These are phyloP conservation scores for Chelonia mydas DNA, from an alignment of 2,797 vertebrate genomes.

Conservation along the genomic window DNA sequence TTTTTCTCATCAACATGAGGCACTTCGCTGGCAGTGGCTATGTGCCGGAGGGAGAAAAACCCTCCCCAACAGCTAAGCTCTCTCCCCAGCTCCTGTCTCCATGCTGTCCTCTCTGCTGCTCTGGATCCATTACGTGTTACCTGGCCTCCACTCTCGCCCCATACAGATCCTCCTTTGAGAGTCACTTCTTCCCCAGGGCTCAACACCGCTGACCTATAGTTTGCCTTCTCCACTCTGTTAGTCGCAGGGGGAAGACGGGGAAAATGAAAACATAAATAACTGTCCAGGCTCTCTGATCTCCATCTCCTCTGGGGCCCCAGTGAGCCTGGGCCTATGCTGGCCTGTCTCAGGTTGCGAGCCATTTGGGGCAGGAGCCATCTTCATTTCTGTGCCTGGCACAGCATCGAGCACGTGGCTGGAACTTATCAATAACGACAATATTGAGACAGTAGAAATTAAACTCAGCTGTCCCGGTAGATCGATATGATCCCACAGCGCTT, in stretches of 20 bases:
- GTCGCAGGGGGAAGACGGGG: neutral
- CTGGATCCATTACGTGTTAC: neutral
- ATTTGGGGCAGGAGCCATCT: neutral
- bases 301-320: neutral
- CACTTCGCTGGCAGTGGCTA: neutral
- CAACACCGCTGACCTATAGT: neutral
- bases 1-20: neutral
- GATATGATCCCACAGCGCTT: neutral
- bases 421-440: neutral
- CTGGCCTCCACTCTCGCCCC: neutral
- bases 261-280: neutral
- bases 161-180: neutral
- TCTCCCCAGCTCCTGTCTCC: neutral
- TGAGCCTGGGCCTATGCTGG: neutral
- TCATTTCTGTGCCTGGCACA: neutral
- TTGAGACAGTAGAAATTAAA: neutral
- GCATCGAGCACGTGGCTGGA: rapidly evolving
- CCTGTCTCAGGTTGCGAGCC: neutral
- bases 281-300: neutral
- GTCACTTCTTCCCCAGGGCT: neutral
- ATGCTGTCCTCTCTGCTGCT: neutral
- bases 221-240: neutral
- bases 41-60: neutral
- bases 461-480: neutral
- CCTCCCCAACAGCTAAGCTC: too few species aligned